Evolutionary conservation across 2,113 vertebrate species (phyloP).

Genomic region (Azemiops feae): DNA sequence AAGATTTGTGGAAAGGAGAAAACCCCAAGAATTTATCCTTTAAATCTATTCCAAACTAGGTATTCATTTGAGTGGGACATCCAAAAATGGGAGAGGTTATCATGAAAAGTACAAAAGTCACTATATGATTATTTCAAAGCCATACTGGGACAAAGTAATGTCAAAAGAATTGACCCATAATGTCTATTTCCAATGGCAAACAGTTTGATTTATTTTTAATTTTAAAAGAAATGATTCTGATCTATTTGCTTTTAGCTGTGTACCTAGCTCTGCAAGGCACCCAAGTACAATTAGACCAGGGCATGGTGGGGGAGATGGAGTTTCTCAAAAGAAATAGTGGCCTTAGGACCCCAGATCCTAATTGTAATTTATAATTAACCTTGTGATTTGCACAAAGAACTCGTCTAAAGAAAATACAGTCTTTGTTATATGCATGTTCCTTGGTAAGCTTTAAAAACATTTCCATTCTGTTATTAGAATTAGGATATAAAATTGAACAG

Average conservation of each 20-base stretch:
- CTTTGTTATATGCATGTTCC: slow-evolving; percentile 42
- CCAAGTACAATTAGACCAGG: slow-evolving; percentile 74
- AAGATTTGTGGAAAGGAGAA: background rate
- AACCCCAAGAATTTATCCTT: background rate
- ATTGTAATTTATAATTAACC: slow-evolving; percentile 76
- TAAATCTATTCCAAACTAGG: slow-evolving; percentile 46
- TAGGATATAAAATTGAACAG: background rate
- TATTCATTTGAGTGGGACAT: slow-evolving; percentile 36
- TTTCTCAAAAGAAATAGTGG: slow-evolving; percentile 69
- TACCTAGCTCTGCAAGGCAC: slow-evolving; percentile 65
- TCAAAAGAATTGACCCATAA: slow-evolving; percentile 60
- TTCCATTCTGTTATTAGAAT: slow-evolving; percentile 44
- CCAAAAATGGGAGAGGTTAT: background rate
- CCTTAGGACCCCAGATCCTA: slow-evolving; percentile 67
- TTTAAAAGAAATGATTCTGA: slow-evolving; percentile 69
- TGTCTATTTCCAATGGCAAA: slow-evolving; percentile 52
- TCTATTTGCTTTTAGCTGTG: slow-evolving; percentile 80
- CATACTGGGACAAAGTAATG: background rate
- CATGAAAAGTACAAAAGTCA: background rate
- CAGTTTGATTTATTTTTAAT: slow-evolving; percentile 68
- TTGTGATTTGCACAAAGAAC: slow-evolving; percentile 58
- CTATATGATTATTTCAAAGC: background rate
- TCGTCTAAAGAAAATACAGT: slow-evolving; percentile 53
- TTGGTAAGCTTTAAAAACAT: slow-evolving; percentile 52
- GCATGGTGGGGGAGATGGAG: slow-evolving; percentile 58